Evolutionary conservation across 2,888 invertebrate genomes (phyloP).

Genomic region (Leucoptera coffeella): DNA sequence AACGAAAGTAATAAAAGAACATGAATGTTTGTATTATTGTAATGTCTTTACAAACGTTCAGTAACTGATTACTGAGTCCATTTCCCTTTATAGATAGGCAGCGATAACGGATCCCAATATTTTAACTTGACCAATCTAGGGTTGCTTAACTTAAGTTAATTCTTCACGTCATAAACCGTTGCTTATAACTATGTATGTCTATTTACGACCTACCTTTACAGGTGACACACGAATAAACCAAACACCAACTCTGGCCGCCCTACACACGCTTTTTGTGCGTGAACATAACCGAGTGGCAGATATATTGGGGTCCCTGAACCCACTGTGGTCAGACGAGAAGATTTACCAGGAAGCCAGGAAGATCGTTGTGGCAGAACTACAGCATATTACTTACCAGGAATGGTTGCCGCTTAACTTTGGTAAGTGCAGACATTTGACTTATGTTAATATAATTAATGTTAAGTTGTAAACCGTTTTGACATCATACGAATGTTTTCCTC

Average conservation of each 20-base stretch:
- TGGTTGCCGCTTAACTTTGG: slow-evolving; percentile 52
- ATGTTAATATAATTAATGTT: background rate
- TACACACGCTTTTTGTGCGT: slow-evolving; percentile 45
- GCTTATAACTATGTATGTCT: too few species aligned
- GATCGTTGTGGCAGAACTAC: slow-evolving; percentile 50
- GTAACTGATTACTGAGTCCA: too few species aligned
- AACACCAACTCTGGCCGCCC: slow-evolving; percentile 42
- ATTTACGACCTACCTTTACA: too few species aligned
- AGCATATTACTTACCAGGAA: slow-evolving; percentile 56
- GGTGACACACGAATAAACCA: slow-evolving; percentile 51
- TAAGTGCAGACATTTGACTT: slow-evolving; percentile 12
- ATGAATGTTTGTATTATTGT: too few species aligned
- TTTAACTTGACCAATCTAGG: too few species aligned
- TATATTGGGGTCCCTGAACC: slow-evolving; percentile 43
- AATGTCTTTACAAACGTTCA: too few species aligned
- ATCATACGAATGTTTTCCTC: too few species aligned
- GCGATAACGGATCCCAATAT: too few species aligned
- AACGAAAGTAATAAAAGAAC: too few species aligned
- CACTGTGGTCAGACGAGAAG: slow-evolving; percentile 50
- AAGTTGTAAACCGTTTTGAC: background rate
- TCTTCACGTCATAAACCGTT: too few species aligned
- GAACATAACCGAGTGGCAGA: slow-evolving; percentile 54
- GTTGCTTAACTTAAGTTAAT: too few species aligned
- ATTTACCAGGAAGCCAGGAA: slow-evolving; percentile 50
- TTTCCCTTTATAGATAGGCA: too few species aligned